Percentiles rank a stretch among this genome's conserved stretches.
These are phyloP conservation scores for Allolobophora icterica DNA, from an alignment of 2,888 invertebrate genomes.

Conservation along the genomic window DNA sequence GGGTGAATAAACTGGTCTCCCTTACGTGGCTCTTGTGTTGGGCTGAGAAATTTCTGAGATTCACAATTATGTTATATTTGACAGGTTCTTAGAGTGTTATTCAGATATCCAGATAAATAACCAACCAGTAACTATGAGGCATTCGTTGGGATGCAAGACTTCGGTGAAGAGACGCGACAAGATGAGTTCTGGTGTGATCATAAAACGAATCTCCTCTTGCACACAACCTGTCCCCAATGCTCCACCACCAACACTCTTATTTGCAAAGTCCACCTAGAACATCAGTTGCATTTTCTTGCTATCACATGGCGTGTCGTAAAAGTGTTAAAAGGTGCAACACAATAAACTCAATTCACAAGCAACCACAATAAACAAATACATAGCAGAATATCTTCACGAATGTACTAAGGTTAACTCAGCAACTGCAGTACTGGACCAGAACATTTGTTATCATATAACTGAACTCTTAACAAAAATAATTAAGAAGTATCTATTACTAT, in stretches of 20 bases:
- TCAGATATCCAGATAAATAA: neutral
- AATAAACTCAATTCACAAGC: neutral
- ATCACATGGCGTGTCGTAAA: too few species aligned
- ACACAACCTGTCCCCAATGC: constrained; percentile 87
- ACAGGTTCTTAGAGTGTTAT: neutral
- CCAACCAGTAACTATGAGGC: constrained; percentile 77
- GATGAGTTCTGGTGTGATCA: constrained; percentile 90
- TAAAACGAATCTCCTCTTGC: constrained; percentile 95
- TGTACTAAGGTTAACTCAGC: neutral
- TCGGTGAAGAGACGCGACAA: constrained; percentile 84
- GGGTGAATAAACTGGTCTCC: too few species aligned
- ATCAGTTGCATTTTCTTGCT: neutral
- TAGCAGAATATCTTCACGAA: neutral
- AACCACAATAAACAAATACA: neutral
- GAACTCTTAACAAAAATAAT: neutral
- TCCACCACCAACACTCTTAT: constrained; percentile 91
- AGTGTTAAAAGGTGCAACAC: neutral
- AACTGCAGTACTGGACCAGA: neutral
- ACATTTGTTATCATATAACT: too few species aligned
- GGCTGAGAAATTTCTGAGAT: too few species aligned
- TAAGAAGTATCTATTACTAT: neutral
- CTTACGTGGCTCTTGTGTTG: too few species aligned
- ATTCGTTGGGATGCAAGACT: constrained; percentile 79
- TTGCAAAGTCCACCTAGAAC: constrained; percentile 90
- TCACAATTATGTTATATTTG: too few species aligned